Conservation (phyloP, 1,140 invertebrate genomes). For the Rhagoletis pomonella region DNA sequence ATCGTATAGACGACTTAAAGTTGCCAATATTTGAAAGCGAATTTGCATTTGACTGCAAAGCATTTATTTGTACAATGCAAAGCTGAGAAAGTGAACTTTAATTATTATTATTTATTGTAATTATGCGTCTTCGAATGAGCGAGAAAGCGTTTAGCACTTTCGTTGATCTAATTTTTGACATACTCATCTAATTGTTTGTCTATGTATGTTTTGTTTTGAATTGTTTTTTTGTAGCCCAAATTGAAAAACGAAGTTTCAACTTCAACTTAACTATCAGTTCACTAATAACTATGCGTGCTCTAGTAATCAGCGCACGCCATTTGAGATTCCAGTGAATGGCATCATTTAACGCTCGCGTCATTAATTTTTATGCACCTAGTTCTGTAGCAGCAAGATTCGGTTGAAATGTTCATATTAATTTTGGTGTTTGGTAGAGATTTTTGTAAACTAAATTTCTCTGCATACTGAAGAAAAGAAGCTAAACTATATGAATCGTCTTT, state of each 20-base stretch:
- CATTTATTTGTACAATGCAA: background rate
- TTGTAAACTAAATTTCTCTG: too few species aligned
- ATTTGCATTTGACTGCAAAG: background rate
- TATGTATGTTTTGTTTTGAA: background rate
- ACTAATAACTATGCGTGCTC: background rate
- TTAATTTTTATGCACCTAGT: background rate
- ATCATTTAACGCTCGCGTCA: background rate
- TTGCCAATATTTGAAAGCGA: background rate
- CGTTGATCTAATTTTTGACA: background rate
- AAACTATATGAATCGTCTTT: too few species aligned
- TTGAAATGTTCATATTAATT: too few species aligned
- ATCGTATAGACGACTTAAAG: background rate
- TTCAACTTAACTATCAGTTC: background rate
- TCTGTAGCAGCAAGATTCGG: too few species aligned
- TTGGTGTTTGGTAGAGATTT: too few species aligned
- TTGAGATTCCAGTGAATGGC: background rate
- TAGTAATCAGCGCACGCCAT: background rate
- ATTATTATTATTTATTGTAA: background rate
- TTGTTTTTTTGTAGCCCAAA: background rate
- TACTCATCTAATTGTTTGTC: background rate
- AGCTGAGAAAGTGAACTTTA: background rate
- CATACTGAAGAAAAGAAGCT: too few species aligned
- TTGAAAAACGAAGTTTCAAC: slow-evolving; percentile 12
- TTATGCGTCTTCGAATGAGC: background rate
- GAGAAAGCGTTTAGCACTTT: background rate